Conservation (phyloP, 2,113 vertebrate species). For the Psilopsiagon aymara region DNA sequence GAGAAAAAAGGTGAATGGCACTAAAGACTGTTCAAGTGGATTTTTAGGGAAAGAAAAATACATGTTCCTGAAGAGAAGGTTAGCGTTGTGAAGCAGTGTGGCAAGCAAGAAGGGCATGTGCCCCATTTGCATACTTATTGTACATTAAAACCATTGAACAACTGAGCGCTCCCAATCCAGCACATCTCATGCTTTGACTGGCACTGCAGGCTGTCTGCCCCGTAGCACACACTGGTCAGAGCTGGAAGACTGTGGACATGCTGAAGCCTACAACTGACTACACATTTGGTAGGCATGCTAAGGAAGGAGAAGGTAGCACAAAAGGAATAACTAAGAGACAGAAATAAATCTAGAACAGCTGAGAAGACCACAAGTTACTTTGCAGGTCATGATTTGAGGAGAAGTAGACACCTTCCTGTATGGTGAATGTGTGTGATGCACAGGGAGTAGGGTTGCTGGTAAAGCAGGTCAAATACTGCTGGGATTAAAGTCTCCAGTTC, state of each 20-base stretch:
- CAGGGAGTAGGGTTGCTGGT: too few relatives aligned
- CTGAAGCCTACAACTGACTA: not conserved
- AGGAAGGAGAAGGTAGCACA: not conserved
- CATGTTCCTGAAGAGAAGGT: not conserved
- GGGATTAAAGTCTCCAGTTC: not conserved
- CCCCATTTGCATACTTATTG: not conserved
- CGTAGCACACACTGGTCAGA: not conserved
- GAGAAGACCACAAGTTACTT: not conserved
- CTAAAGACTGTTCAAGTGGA: rapidly evolving
- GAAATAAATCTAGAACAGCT: not conserved
- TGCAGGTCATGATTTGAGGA: not conserved
- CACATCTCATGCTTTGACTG: not conserved
- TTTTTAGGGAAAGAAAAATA: not conserved
- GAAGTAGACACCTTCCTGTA: not conserved
- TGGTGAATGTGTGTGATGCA: not conserved
- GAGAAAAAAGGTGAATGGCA: not conserved
- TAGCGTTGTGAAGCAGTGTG: not conserved
- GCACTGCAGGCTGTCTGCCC: not conserved
- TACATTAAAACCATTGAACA: not conserved
- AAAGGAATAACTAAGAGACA: not conserved
- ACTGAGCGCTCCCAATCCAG: not conserved
- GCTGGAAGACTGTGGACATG: not conserved
- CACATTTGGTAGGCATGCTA: not conserved
- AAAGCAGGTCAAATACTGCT: not conserved
- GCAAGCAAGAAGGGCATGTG: not conserved